Evolutionary conservation across 2,113 vertebrate genomes (phyloP).

Genomic region (Petroica traversi): DNA sequence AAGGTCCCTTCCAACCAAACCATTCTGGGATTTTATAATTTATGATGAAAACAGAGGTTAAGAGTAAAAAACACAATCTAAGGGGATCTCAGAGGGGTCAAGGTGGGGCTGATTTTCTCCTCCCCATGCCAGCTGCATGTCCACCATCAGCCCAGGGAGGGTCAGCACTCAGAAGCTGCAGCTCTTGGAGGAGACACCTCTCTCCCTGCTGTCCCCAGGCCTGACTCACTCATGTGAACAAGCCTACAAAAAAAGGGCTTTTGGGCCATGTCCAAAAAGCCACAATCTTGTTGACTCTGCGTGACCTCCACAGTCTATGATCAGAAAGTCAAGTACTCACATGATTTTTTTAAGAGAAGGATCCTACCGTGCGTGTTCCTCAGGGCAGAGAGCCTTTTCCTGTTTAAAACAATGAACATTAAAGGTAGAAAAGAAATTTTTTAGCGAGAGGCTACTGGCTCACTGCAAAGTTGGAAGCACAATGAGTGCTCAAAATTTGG

Average conservation of each 20-base stretch:
- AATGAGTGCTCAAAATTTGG: background rate
- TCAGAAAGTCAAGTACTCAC: background rate
- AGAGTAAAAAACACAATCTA: no score
- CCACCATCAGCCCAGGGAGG: accelerated
- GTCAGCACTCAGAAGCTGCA: background rate
- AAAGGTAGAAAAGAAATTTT: background rate
- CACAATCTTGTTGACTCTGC: background rate
- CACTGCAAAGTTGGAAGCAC: background rate
- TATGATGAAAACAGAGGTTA: background rate
- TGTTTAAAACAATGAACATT: background rate
- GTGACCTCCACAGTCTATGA: background rate
- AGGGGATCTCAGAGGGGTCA: background rate
- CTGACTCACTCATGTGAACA: background rate
- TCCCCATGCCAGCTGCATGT: accelerated
- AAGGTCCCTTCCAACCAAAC: background rate
- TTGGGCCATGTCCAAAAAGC: background rate
- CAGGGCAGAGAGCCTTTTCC: background rate
- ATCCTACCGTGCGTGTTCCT: background rate
- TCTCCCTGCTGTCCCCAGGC: background rate
- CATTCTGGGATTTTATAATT: background rate
- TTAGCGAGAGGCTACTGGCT: background rate
- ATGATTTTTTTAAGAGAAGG: background rate
- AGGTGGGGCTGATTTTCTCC: accelerated
- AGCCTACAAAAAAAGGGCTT: background rate
- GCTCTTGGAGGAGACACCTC: background rate